These are phyloP conservation scores for Apogon talboti DNA, from an alignment of 2,797 vertebrate species.

Conservation along the genomic window DNA sequence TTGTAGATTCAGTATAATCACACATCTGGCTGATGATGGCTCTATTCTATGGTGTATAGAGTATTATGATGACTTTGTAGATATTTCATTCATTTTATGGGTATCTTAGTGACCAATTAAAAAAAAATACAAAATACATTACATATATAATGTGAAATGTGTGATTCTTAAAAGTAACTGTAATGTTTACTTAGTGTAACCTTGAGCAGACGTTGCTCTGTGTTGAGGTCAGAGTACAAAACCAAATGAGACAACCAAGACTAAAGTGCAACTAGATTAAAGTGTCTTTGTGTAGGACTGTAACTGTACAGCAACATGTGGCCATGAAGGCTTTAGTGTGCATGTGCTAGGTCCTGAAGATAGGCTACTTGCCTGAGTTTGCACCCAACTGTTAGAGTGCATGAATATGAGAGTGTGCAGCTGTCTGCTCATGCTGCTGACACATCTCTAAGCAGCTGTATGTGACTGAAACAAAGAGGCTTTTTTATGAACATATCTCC, in stretches of 20 bases:
- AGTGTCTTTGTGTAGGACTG: constrained; percentile 39
- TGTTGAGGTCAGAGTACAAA: constrained; percentile 59
- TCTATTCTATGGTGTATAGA: no score
- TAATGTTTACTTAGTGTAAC: background rate
- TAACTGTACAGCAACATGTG: background rate
- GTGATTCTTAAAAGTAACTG: background rate
- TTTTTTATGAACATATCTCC: constrained; percentile 15
- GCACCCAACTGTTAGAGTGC: background rate
- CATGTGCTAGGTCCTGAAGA: no score
- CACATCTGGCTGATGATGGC: no score
- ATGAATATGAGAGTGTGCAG: background rate
- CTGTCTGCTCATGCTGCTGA: constrained; percentile 24
- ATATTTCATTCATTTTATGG: no score
- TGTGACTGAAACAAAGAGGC: constrained; percentile 23
- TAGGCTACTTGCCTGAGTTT: constrained; percentile 37
- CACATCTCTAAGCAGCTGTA: constrained; percentile 24
- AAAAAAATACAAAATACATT: no score
- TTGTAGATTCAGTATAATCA: no score
- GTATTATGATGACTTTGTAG: no score
- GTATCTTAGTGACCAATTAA: no score
- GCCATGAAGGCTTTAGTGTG: no score
- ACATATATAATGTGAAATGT: no score
- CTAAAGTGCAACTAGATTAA: constrained; percentile 67
- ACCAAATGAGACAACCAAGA: constrained; percentile 27
- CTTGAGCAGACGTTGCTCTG: background rate